Conservation (phyloP, 2,888 invertebrate species). For the Drosophila macrospina region DNA sequence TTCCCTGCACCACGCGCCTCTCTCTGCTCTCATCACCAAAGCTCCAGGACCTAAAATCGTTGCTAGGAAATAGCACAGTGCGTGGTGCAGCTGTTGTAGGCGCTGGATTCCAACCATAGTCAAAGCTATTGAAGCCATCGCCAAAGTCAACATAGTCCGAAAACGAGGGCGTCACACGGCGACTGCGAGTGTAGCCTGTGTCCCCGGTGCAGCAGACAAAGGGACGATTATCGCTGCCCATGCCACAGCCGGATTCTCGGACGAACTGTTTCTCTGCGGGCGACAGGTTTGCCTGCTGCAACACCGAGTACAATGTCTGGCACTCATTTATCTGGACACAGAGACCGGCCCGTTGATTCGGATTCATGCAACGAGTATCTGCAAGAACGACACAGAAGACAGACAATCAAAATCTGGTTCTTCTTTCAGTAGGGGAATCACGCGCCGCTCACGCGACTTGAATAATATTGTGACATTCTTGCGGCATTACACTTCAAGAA, state of each 20-base stretch:
- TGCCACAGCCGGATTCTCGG: constrained; percentile 76
- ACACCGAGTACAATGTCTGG: constrained; percentile 72
- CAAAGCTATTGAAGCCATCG: constrained; percentile 23
- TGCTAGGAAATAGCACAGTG: constrained; percentile 41
- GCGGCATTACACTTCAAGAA: not conserved
- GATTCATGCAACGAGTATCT: constrained; percentile 86
- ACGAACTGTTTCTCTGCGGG: constrained; percentile 74
- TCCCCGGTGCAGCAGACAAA: constrained; percentile 83
- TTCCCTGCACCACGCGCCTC: constrained; percentile 9
- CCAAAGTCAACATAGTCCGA: constrained; percentile 40
- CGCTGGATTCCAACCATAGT: constrained; percentile 48
- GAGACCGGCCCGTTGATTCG: constrained; percentile 79
- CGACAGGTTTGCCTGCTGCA: constrained; percentile 63
- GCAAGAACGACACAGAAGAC: constrained; percentile 22
- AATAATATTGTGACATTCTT: constrained; percentile 54
- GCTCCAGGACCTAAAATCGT: constrained; percentile 37
- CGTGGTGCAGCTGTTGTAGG: constrained; percentile 19
- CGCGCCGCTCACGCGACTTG: constrained; percentile 23
- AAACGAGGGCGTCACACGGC: constrained; percentile 39
- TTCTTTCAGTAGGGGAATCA: constrained; percentile 32
- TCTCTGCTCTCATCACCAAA: constrained; percentile 42
- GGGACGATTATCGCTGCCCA: constrained; percentile 71
- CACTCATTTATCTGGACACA: constrained; percentile 83
- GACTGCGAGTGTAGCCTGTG: constrained; percentile 69
- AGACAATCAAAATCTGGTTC: constrained; percentile 48